phyloP scores from a whole-genome alignment of 1,140 invertebrate genomes.

The Anadara kagoshimensis region DNA sequence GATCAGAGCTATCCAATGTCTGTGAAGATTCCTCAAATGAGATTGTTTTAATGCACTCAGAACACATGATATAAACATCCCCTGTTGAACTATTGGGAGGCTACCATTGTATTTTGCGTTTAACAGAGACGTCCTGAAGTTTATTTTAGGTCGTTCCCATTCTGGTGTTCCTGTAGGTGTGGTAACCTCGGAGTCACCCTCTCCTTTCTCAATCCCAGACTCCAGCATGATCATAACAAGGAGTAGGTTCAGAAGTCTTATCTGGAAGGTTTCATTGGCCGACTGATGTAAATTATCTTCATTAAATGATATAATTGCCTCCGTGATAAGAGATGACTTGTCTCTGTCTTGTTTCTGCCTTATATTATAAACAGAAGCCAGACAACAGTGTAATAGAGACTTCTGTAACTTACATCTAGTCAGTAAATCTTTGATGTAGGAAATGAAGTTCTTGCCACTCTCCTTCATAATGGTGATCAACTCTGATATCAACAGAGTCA shows the following conservation, averaged over 20 bases:
- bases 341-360: constrained; percentile 61
- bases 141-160: constrained; percentile 57
- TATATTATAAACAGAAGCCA: constrained; percentile 84
- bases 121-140: constrained; percentile 52
- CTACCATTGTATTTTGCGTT: constrained; percentile 50
- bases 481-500: constrained; percentile 86
- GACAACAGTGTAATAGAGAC: constrained; percentile 88
- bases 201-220: constrained; percentile 76
- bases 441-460: constrained; percentile 86
- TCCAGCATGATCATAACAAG: constrained; percentile 87
- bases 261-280: constrained; percentile 86
- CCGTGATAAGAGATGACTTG: constrained; percentile 81
- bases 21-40: constrained; percentile 78
- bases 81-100: constrained; percentile 77
- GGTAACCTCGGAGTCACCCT: constrained; percentile 30
- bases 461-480: constrained; percentile 88
- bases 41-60: constrained; percentile 82
- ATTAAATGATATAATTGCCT: constrained; percentile 90
- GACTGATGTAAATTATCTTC: constrained; percentile 78
- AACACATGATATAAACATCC: constrained; percentile 89
- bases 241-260: constrained; percentile 83
- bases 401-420: constrained; percentile 91
- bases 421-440: constrained; percentile 88
- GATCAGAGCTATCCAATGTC: constrained; percentile 87
- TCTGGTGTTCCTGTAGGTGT: constrained; percentile 28